Evolutionary conservation across 2,888 invertebrate genomes (phyloP), one percentile per base, ranked within the genome.

Genomic region (Perdita meconis): DNA sequence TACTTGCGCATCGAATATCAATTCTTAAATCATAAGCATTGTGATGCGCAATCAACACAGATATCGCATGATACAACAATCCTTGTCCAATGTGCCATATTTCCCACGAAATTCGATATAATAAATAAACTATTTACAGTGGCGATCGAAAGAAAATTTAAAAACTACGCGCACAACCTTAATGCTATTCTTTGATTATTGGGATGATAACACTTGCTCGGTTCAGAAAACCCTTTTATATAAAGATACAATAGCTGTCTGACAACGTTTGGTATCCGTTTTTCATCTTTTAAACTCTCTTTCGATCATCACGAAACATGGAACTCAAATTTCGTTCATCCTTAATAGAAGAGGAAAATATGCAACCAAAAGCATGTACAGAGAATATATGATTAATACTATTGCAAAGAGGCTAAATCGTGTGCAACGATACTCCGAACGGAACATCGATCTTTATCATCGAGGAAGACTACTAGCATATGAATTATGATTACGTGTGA

Each of bases 21-120:
- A 63, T 57, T 40, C 60, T 70, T 70, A 77, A 34, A 66, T 56
- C 40, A 53, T 76, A 65, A 60, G 50, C 36, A 56, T 61, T 26
- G 30, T 13, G 42, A 57, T 56, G 51, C 56, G 44, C 57, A 38
- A 51, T 19, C 50, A 36, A 50, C 42, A 5, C 3, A n/a, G 34
- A 13, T 69, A 22, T 13, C 16, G 8, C 68, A 63, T 44, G 12
- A 59, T 74, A 76, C 63, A 74, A 53, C 30, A 63, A 50, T 42
- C 22, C 12, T 34, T 19, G 16, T 36, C 6, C 44, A 59, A 36
- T 42, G 24, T 36, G 36, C 10, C 19, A 19, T 36, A 10, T 34
- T 44, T 57, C 8, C 24, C 4, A 36, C 6, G 10, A 38, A 34
- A 12, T 22, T 36, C 16, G 19, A 10, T 22, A 12, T 0, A 47